Conservation (phyloP, 1,140 invertebrate species). For the Neoseiulus cucumeris region DNA sequence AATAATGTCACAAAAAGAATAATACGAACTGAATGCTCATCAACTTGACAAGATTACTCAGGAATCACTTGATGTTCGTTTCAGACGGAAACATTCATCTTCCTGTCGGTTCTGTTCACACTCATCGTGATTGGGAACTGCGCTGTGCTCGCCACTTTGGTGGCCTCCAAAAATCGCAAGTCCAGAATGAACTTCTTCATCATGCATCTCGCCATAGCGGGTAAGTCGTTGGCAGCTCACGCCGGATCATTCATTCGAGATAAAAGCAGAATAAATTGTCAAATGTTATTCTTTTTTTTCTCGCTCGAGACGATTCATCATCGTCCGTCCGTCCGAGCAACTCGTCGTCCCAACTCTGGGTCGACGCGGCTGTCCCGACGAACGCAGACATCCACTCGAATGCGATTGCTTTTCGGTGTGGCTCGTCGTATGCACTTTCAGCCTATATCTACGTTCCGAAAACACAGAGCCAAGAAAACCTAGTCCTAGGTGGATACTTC, state of each 20-base stretch:
- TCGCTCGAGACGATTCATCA: background rate
- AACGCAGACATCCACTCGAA: too few species aligned
- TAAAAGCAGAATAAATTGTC: background rate
- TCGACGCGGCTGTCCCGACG: too few species aligned
- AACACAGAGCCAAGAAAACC: too few species aligned
- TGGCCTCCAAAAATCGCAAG: conserved; percentile 58
- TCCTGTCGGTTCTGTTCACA: conserved; percentile 65
- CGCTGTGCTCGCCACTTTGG: conserved; percentile 58
- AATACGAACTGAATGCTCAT: too few species aligned
- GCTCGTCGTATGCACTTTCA: too few species aligned
- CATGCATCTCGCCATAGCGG: conserved; percentile 74
- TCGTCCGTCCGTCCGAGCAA: too few species aligned
- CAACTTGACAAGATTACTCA: too few species aligned
- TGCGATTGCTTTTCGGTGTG: too few species aligned
- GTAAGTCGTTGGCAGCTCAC: conserved; percentile 27
- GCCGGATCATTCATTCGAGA: background rate
- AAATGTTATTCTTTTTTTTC: background rate
- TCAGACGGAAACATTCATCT: conserved; percentile 68
- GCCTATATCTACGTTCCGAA: too few species aligned
- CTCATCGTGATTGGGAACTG: conserved; percentile 72
- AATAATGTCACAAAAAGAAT: too few species aligned
- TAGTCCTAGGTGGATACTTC: too few species aligned
- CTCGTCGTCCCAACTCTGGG: too few species aligned
- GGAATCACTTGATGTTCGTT: conserved; percentile 25
- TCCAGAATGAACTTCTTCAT: conserved; percentile 93